Evolutionary conservation across 2,888 invertebrate species (phyloP), one percentile per base, ranked within the genome.

Genomic region (Cremastobaeus sp.): DNA sequence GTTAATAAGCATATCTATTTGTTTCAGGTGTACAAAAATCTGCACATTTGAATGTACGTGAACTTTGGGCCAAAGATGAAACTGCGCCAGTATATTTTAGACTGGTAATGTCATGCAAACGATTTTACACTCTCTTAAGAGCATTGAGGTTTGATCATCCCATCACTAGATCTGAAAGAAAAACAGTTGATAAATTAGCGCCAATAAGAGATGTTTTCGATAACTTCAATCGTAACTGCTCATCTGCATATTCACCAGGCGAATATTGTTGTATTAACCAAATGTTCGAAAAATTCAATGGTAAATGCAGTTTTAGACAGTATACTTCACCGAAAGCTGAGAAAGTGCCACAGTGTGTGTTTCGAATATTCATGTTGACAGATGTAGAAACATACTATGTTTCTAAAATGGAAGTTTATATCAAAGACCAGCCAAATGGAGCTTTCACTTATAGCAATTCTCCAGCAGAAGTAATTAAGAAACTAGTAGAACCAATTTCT

Each of bases 371-470:
- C 17, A 55, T 55, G 5, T 5, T 74, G 9, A 54, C 43, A 3
- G 74, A 76, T 32, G 55, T 34, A 5, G 37, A 32, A 9, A 64
- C 54, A 0, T 62, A n/a, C 43, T 75, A 71, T 34, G 68, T 73
- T 37, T 74, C 78, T 5, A 83, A 81, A 60, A 74, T 80, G 65
- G 82, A 82, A 78, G 71, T 83, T 74, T 80, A 78, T 76, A 76
- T 76, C 47, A 81, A 79, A 30, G 75, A 77, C 43, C 82, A 82
- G 59, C 80, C 82, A 34, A 77, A 76, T 59, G 81, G 83, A 20
- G 77, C 78, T 20, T 81, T 76, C 37, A 76, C 76, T 50, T 47
- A 76, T 37, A 69, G 69, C 55, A 83, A 82, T 76, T 64, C 76
- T 60, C 72, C 81, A 25, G 48, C 69, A 68, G 81, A 79, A 41